A percentile compares a stretch with the other conserved stretches of the same genome.
These are phyloP conservation scores for Phrynosoma platyrhinos DNA, from an alignment of 2,113 vertebrate species.

Conservation along the genomic window DNA sequence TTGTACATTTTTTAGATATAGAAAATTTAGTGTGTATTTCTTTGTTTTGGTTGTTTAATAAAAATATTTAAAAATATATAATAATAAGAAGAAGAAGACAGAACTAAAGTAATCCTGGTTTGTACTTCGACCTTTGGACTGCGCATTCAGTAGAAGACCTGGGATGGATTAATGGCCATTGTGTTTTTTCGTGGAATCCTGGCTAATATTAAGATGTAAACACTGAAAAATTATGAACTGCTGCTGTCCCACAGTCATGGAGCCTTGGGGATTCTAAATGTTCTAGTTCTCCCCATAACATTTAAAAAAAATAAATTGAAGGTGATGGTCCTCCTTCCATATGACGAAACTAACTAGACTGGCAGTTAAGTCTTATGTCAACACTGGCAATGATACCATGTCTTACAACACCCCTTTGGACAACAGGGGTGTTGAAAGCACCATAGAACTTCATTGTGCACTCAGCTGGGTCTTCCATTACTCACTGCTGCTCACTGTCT, in stretches of 20 bases:
- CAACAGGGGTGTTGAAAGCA: neutral
- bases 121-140: no score
- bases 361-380: neutral
- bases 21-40: no score
- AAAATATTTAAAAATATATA: no score
- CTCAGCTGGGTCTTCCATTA: neutral
- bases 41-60: no score
- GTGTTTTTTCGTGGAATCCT: neutral
- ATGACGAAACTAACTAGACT: neutral
- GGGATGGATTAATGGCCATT: no score
- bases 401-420: neutral
- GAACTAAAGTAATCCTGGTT: neutral
- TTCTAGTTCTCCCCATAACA: no score
- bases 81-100: neutral
- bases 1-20: no score
- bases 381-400: no score
- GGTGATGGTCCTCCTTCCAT: neutral
- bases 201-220: neutral
- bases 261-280: neutral
- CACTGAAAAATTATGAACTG: neutral
- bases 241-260: no score
- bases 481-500: neutral
- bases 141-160: no score
- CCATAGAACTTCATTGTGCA: neutral
- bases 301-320: neutral